These are phyloP conservation scores for Epinephelus lanceolatus DNA, from an alignment of 2,113 vertebrate genomes.

Conservation along the genomic window DNA sequence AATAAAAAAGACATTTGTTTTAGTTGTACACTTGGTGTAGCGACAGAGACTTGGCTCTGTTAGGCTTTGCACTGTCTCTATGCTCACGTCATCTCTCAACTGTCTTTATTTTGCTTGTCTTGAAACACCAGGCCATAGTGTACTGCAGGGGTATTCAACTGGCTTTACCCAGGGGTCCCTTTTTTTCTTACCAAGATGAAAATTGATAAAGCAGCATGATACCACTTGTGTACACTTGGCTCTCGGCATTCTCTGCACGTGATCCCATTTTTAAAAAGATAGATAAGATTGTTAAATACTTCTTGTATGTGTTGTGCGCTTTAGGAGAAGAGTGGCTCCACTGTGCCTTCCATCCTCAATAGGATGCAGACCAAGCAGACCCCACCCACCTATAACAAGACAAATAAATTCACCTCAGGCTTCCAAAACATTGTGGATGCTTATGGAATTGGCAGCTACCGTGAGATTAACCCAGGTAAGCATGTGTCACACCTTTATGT, in stretches of 20 bases:
- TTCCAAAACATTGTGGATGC: constrained; percentile 99
- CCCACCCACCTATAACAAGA: constrained; percentile 97
- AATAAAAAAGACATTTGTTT: not conserved
- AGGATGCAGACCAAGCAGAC: constrained; percentile 98
- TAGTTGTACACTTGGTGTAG: too few species aligned
- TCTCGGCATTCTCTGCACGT: not conserved
- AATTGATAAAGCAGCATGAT: not conserved
- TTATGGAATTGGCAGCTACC: constrained; percentile 95
- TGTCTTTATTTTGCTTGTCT: not conserved
- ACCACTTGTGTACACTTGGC: not conserved
- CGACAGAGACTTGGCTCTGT: not conserved
- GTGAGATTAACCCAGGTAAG: constrained; percentile 98
- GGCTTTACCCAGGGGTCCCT: too few species aligned
- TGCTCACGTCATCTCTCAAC: not conserved
- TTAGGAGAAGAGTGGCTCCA: constrained; percentile 97
- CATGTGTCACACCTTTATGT: not conserved
- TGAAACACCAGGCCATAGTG: not conserved
- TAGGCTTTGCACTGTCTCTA: not conserved
- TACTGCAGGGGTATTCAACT: not conserved
- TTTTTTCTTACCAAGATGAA: too few species aligned
- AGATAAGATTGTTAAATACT: not conserved
- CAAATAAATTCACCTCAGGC: constrained; percentile 97
- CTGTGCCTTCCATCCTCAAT: constrained; percentile 97
- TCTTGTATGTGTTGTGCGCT: not conserved
- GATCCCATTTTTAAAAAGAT: not conserved